Evolutionary conservation across 2,888 invertebrate genomes (phyloP), one percentile per base, ranked within the genome.

Genomic region (Abscondita cerata): DNA sequence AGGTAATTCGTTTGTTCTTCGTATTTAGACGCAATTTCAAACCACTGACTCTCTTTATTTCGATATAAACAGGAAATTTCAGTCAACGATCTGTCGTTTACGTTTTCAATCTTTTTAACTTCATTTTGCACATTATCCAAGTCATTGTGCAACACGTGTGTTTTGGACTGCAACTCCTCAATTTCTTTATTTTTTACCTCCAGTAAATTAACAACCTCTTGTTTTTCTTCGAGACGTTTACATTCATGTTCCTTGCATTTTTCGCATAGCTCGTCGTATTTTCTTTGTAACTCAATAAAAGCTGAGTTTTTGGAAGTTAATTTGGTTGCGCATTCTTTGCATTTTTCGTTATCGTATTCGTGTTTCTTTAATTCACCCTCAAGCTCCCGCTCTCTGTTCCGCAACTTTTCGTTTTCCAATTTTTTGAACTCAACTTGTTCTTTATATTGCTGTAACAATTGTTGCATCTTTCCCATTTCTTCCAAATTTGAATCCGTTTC

Each of bases 341-440:
- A 12, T 41, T 41, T 4, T 41, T 41, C 41, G 11, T 6, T 11
- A 15, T 41, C 8, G 19, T 44, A 5, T n/a, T 44, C 44, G 16
- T 18, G 16, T 5, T 44, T n/a, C 18, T 20, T 3, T 19, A 44
- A 11, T 6, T 44, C 11, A 1, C n/a, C n/a, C 1, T 18, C 11
- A 9, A 44, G n/a, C 19, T 55, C 46, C 41, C 47, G 41, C 47
- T 62, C 59, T 41, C 52, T 53, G 31, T 40, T 33, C 33, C 53
- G 56, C 36, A 68, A 36, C 12, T 64, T 62, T 13, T 59, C 54
- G 12, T 64, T 60, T 63, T 69, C 66, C 19, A 56, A 15, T 31
- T 47, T 51, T 25, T 59, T 57, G 16, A 58, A 52, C 44, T 56
- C 57, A 8, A 62, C 46, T 58, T 65, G 51, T 36, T 67, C 59